Evolutionary conservation across 2,888 invertebrate genomes (phyloP), one percentile per base, ranked within the genome.

Genomic region (Panopea generosa): DNA sequence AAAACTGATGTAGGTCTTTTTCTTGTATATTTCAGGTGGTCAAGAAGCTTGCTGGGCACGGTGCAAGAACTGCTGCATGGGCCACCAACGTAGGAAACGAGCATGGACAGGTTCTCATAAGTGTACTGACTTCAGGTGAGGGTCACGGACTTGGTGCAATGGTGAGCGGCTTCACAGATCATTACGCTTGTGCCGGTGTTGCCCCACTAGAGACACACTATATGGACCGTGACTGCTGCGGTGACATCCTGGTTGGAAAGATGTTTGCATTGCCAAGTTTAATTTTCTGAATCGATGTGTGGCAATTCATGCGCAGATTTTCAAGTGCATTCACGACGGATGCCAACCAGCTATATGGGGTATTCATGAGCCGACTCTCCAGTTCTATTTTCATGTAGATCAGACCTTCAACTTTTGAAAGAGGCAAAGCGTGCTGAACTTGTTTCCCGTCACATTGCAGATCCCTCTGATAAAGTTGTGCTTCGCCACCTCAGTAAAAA

Each of bases 151-250:
- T 85, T 2, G 33, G 33, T 1, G 1, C 9, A n/a, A 81, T 86
- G 84, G 38, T 68, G n/a, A 53, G 63, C n/a, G 16, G 16, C 16
- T 16, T 11, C 9, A 40, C 40, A 40, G 62, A 33, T 4, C 1
- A n/a, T 1, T 50, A 9, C n/a, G n/a, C n/a, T n/a, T n/a, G n/a
- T n/a, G n/a, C n/a, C n/a, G n/a, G n/a, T n/a, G n/a, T n/a, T n/a
- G 11, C 22, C n/a, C 82, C 85, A 2, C 86, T 87, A 0, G 3
- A 55, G n/a, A 47, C 86, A 0, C 50, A 87, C 18, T 87, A 87
- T 59, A 82, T 84, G 2, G 87, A 87, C 68, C 43, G 83, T 7
- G 86, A 86, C 61, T 88, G 87, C 59, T 87, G 88, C 9, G 16
- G 45, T 2, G 18, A 14, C 16, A 50, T 11, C 16, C 56, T 18